Evolutionary conservation across 2,888 invertebrate genomes (phyloP), one percentile per base, ranked within the genome.

Genomic region (Yponomeuta sedellus): DNA sequence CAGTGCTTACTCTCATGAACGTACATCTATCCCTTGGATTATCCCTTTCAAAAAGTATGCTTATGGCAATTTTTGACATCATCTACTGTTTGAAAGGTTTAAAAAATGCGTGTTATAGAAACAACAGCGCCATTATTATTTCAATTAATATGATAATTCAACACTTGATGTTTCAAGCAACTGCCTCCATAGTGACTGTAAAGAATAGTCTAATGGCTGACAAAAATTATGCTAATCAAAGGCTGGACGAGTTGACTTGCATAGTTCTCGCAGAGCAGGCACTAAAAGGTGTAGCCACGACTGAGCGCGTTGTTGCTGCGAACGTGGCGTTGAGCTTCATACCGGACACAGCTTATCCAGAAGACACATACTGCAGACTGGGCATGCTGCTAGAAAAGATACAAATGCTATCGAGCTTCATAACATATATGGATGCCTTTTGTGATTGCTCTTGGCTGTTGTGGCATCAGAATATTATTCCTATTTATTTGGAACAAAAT

Each of bases 31-130:
- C 94, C 19, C 91, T 97, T 64, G 93, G 94, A 34, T 93, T 94
- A 74, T 96, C 97, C 4, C 94, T 98, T 89, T 94, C 95, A 0
- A 96, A 96, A 80, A 93, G 93, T 52, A 94, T 94, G 57, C 92
- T 97, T 12, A 90, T 95, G 70, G 92, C 94, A 3, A 87, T 98
- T 64, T 97, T 97, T 85, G 94, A 95, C 75, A 91, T 97, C 28
- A 92, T 97, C 66, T 97, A 98, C 82, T 92, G 96, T 69, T 84
- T 97, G 56, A 97, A 97, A 86, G 93, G 94, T 40, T 92, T 98
- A 70, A 94, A 95, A 77, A 92, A 93, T 70, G 93, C 93, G 16
- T 95, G 96, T 73, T 92, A 93, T 66, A 90, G 94, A 57, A 93
- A 96, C 77, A 92, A 94, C 64, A 91, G 94, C 69, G 91, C 94